A percentile compares a stretch with the other conserved stretches of the same genome.
These are phyloP conservation scores for Nannoperca obscura DNA, from an alignment of 2,797 vertebrate species.

Conservation along the genomic window DNA sequence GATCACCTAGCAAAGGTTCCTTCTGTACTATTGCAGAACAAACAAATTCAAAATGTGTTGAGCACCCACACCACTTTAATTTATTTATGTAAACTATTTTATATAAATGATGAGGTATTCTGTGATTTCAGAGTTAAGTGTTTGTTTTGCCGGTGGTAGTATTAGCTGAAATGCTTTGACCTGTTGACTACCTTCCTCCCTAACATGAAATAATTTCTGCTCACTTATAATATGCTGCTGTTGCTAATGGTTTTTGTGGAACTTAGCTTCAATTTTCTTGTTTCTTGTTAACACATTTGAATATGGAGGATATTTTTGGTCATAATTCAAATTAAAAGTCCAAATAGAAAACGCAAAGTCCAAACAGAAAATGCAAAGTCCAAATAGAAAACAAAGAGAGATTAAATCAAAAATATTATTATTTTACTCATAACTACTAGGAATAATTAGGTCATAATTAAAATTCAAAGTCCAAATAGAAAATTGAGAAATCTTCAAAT, in stretches of 20 bases:
- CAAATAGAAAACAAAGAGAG: no score
- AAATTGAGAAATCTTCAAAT: no score
- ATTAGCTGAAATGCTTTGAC: background rate
- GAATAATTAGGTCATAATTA: no score
- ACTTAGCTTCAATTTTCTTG: background rate
- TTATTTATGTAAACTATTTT: no score
- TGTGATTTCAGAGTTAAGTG: background rate
- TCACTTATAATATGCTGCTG: background rate
- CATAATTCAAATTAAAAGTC: no score
- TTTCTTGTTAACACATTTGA: no score
- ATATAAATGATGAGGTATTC: background rate
- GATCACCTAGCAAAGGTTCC: background rate
- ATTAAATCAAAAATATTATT: no score
- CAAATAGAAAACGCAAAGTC: no score
- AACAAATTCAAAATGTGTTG: background rate
- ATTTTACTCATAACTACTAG: no score
- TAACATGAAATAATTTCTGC: background rate
- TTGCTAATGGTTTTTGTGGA: background rate
- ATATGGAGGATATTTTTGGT: no score
- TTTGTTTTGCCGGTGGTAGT: background rate
- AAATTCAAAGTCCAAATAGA: no score
- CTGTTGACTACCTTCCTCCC: background rate
- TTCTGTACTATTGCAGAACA: background rate
- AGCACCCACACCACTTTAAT: background rate
- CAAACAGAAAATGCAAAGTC: no score